A percentile compares a stretch with the other conserved stretches of the same genome.
Evolutionary conservation across 2,888 invertebrate genomes (phyloP).

Genomic region (Chrysolina oricalcia): DNA sequence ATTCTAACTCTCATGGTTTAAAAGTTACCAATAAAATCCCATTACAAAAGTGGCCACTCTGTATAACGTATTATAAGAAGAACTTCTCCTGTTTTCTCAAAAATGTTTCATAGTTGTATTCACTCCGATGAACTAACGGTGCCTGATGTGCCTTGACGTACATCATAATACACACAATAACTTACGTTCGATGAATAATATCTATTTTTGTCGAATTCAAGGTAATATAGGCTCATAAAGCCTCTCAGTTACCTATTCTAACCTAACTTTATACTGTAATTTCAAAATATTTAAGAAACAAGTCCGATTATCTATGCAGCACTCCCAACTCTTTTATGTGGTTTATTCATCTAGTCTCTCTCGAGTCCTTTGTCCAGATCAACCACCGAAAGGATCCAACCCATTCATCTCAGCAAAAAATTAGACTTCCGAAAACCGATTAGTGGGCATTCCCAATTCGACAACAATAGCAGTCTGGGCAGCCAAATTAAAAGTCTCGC

Average conservation of each 20-base stretch:
- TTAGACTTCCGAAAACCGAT: conserved; percentile 15
- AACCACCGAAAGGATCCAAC: conserved; percentile 1
- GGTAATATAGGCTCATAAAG: neutral
- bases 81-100: no score
- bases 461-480: conserved; percentile 21
- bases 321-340: neutral
- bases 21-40: no score
- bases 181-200: no score
- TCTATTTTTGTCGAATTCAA: neutral
- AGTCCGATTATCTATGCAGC: neutral
- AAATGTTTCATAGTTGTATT: no score
- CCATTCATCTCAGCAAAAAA: conserved; percentile 8
- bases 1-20: no score
- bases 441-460: conserved; percentile 19
- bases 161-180: no score
- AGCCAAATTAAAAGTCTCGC: conserved; percentile 8
- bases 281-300: neutral
- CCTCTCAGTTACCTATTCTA: neutral
- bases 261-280: neutral
- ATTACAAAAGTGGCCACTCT: no score
- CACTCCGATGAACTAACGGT: no score
- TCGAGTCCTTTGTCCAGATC: neutral
- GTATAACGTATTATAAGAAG: no score
- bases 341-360: neutral
- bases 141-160: no score